Evolutionary conservation across 2,113 vertebrate species (phyloP).

Genomic region (Ophiodon elongatus): DNA sequence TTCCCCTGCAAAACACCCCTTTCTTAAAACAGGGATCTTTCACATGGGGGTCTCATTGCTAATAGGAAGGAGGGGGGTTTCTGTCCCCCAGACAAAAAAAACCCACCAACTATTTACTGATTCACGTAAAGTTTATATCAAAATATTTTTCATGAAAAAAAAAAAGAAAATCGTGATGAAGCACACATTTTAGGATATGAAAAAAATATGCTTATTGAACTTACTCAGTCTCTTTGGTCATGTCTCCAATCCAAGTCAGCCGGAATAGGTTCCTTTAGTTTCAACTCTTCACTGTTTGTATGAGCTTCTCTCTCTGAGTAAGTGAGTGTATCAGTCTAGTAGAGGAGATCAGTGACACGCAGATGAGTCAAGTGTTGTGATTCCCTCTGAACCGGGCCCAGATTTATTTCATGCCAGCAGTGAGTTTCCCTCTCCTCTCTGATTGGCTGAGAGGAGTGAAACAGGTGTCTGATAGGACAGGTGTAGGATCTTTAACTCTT

Average conservation of each 20-base stretch:
- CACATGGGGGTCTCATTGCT: constrained; percentile 77
- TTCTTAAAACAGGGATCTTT: constrained; percentile 62
- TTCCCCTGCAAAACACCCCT: constrained; percentile 67
- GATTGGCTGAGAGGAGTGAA: constrained; percentile 80
- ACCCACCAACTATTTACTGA: background rate
- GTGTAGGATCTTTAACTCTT: constrained; percentile 81
- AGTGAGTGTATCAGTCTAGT: constrained; percentile 31
- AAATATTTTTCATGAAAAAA: constrained; percentile 3
- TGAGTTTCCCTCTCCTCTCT: constrained; percentile 66
- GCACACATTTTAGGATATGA: background rate
- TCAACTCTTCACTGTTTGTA: constrained; percentile 27
- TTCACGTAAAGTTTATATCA: background rate
- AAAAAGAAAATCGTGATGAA: background rate
- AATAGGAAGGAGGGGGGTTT: constrained; percentile 19
- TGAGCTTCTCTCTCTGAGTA: constrained; percentile 31
- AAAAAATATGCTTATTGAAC: constrained; percentile 46
- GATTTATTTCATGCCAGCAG: constrained; percentile 78
- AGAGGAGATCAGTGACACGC: constrained; percentile 55
- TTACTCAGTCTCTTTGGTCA: constrained; percentile 89
- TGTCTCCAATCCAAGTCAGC: constrained; percentile 78
- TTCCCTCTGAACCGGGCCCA: constrained; percentile 61
- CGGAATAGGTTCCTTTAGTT: constrained; percentile 71
- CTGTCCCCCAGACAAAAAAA: background rate
- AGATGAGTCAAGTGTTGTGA: constrained; percentile 80
- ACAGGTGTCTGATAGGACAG: constrained; percentile 88